Base-by-base conservation (phyloP, 2,113 vertebrate genomes). In the Rattus rattus region DNA sequence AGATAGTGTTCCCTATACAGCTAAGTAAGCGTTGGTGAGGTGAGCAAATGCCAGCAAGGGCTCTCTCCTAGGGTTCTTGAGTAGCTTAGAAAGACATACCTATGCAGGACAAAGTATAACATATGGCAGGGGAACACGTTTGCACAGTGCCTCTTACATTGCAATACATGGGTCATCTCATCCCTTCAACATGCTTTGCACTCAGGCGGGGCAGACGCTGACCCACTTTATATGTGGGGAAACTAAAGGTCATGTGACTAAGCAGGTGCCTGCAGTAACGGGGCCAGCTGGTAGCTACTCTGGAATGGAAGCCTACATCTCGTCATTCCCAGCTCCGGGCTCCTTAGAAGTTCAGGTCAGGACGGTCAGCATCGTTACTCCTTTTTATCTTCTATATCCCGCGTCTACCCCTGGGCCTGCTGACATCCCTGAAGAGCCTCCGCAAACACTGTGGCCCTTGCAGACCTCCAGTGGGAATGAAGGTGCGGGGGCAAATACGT, bases 371-470 rank as follows among this genome's bases (percentile, higher is more conserved):
- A 14, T 6, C 2, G 26, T 19, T 30, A 39, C 13, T 43, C 13
- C 36, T 70, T 16, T 28, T 6, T 16, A 49, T 63, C 28, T 43
- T 56, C 54, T 90, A 28, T 30, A 33, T n/a, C 49, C 30, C 39
- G 6, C 2, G 17, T 81, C 88, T 17, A 61, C 17, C 33, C 4
- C 12, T 10, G 17, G 56, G 77, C 39, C 54, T 17, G 39, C 87
- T 80, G 70, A 52, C 33, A 26, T 8, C 87, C 12, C 20, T 3
- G 12, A n/a, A 33, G 43, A 73, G 59, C 36, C 17, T 36, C 1
- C 30, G 20, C 1, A 22, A 24, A 2, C n/a, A 52, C 19, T 10
- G 39, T 28, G 20, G 11, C 8, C 47, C n/a, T 0, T 14, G 2
- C 17, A 10, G 11, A 43, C 26, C n/a, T 75, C 86, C 54, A 22